phyloP scores from a whole-genome alignment of 1,140 invertebrate species.

The Euwallacea similis region DNA sequence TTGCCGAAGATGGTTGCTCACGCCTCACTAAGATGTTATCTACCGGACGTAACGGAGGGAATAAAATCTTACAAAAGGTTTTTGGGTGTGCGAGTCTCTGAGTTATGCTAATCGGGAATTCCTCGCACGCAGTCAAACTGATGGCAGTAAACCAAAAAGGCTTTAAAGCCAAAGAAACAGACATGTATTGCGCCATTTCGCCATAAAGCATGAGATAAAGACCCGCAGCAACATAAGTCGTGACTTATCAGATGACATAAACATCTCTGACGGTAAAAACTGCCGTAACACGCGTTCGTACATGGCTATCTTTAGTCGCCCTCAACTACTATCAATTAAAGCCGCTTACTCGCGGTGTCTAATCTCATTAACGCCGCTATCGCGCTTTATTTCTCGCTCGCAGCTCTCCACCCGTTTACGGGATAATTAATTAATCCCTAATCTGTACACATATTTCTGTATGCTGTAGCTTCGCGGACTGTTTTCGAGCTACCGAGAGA shows the following conservation, averaged over 20 bases:
- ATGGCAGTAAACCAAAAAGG: too few species aligned
- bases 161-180: not conserved
- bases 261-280: slow-evolving; percentile 42
- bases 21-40: too few species aligned
- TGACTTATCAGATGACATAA: slow-evolving; percentile 47
- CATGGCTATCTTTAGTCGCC: slow-evolving; percentile 46
- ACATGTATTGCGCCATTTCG: slow-evolving; percentile 5
- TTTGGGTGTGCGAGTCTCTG: too few species aligned
- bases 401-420: slow-evolving; percentile 44
- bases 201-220: slow-evolving; percentile 17
- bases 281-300: slow-evolving; percentile 44
- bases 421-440: slow-evolving; percentile 52
- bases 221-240: slow-evolving; percentile 21
- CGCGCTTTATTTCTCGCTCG: slow-evolving; percentile 47
- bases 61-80: too few species aligned
- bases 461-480: slow-evolving; percentile 31
- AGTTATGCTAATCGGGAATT: too few species aligned
- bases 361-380: slow-evolving; percentile 51
- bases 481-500: slow-evolving; percentile 23
- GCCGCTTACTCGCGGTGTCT: slow-evolving; percentile 43
- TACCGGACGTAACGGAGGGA: too few species aligned
- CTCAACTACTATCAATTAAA: slow-evolving; percentile 47
- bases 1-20: too few species aligned
- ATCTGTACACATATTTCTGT: slow-evolving; percentile 47
- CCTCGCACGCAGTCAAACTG: too few species aligned